phyloP scores from a whole-genome alignment of 2,797 vertebrate genomes.

The Sebastiscus tertius region DNA sequence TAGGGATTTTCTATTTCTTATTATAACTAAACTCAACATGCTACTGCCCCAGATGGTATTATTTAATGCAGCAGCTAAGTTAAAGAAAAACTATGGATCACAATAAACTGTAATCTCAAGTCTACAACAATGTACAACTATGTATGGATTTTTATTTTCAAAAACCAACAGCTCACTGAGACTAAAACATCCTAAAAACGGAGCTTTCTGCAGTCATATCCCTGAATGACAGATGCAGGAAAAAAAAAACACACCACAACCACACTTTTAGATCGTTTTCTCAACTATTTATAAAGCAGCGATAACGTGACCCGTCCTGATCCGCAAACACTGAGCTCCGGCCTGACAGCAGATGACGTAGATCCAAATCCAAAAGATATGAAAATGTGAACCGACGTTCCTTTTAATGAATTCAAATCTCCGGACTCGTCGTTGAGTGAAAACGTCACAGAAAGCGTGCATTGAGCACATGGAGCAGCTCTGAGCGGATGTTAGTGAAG shows the following conservation, averaged over 20 bases:
- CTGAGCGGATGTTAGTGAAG: not conserved
- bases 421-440: not conserved
- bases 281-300: not conserved
- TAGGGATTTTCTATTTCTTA: not conserved
- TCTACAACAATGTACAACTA: not conserved
- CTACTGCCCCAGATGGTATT: not conserved
- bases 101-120: not conserved
- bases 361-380: slow-evolving; percentile 13
- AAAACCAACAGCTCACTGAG: not conserved
- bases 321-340: not conserved
- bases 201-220: not conserved
- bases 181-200: not conserved
- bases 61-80: not conserved
- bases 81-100: not conserved
- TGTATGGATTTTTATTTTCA: not conserved
- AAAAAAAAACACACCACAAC: not conserved
- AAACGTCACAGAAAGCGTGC: not conserved
- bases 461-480: slow-evolving; percentile 1
- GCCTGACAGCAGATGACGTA: slow-evolving; percentile 2
- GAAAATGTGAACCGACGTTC: not conserved
- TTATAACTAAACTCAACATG: not conserved
- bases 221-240: not conserved
- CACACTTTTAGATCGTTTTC: not conserved
- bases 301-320: not conserved
- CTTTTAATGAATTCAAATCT: slow-evolving; percentile 31